Conservation (phyloP, 2,888 invertebrate genomes). For the Panzeria rudis region DNA sequence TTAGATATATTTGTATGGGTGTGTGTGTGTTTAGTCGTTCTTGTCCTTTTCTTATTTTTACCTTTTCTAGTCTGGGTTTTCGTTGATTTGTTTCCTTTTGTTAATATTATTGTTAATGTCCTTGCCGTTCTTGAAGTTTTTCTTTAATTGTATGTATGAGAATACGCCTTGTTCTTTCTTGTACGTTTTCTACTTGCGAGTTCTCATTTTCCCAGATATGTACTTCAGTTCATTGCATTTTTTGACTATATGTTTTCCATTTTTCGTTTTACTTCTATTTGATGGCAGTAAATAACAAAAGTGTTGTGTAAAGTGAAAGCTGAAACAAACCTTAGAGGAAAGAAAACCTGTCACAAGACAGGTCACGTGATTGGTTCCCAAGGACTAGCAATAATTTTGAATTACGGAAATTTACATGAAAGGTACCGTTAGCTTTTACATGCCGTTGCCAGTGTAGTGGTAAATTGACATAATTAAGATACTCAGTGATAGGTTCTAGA, state of each 20-base stretch:
- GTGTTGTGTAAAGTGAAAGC: background rate
- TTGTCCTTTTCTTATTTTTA: conserved; percentile 35
- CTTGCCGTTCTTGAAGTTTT: conserved; percentile 7
- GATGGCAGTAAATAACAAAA: background rate
- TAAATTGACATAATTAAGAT: too few relatives aligned
- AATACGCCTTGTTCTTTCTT: conserved; percentile 14
- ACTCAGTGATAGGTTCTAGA: too few relatives aligned
- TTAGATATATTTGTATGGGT: background rate
- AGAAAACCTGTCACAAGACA: too few relatives aligned
- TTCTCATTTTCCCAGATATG: conserved; percentile 22
- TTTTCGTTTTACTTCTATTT: background rate
- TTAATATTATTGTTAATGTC: conserved; percentile 24
- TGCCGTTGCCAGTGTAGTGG: too few relatives aligned
- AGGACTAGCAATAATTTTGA: too few relatives aligned
- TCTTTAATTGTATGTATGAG: conserved; percentile 15
- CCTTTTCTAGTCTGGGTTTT: conserved; percentile 1
- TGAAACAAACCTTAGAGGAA: too few relatives aligned
- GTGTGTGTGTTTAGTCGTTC: background rate
- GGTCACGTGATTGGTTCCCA: too few relatives aligned
- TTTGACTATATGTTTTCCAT: conserved; percentile 12
- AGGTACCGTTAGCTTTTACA: too few relatives aligned
- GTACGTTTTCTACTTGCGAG: background rate
- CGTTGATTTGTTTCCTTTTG: conserved; percentile 1
- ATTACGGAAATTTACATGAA: too few relatives aligned
- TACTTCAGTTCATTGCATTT: conserved; percentile 23